Evolutionary conservation across 2,113 vertebrate genomes (phyloP), one percentile per base, ranked within the genome.

Genomic region (Salvelinus sp.): DNA sequence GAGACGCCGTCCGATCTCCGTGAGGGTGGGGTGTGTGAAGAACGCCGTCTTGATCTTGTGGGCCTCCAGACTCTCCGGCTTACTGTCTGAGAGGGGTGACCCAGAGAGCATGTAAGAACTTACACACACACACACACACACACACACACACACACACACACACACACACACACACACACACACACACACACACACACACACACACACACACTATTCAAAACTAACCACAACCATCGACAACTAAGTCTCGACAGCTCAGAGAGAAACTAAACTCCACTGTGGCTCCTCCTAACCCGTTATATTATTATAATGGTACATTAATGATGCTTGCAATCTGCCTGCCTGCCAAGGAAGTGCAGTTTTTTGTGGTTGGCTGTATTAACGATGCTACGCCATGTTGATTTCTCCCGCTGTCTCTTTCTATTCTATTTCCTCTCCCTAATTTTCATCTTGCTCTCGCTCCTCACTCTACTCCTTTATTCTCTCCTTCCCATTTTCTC

Each of bases 1-100:
- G 44, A 99, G 93, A 84, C 97, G 92, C 69, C 95, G 92, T 81
- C 97, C 97, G 54, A 99, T 98, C 87, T 99, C 97, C 1, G 88
- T 98, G 87, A 99, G 93, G 2, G 97, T 98, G 54, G 95, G 94
- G 82, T 96, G 97, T 5, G 95, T 98, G 90, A 99, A 99, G 88
- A 99, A 99, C 0, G 93, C 91, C 0, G 95, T 94, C 92, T 98
- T 99, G 87, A 99, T 97, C 83, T 95, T 96, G 90, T 98, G 95
- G 69, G 98, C 98, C 91, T 98, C 96, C 83, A 99, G 93, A 86
- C 93, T 97, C 93, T 98, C 97, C 65, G 95, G 95, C 81, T 96
- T 99, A 88, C 95, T 98, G 82, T 97, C 98, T 99, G 90, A 62
- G 20, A 71, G 7, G 6, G 23, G 13, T 1, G 22, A 38, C 25